Conservation (phyloP, 64 coral and sea anemone species). For the Hydrozoanthus tunicans region DNA sequence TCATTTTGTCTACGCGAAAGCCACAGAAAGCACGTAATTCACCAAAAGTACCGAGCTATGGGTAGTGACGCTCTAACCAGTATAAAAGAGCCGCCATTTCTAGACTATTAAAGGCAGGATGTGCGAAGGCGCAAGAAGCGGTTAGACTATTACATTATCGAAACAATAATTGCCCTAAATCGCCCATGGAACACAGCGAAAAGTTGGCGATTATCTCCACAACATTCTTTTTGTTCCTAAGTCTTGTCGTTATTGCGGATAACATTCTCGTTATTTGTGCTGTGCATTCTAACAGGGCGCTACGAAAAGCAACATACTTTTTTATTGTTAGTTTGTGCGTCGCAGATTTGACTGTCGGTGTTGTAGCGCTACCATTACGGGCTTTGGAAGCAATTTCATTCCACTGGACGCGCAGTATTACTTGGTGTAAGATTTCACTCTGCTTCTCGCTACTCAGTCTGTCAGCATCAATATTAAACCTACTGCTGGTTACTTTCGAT, state of each 20-base stretch:
- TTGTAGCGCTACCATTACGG: slow-evolving; percentile 52
- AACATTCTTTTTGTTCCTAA: slow-evolving; percentile 44
- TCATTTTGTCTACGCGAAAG: not conserved
- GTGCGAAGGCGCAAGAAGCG: not conserved
- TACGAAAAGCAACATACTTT: slow-evolving; percentile 58
- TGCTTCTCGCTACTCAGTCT: slow-evolving; percentile 68
- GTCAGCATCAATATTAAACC: slow-evolving; percentile 69
- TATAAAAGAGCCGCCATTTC: not conserved
- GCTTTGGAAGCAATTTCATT: slow-evolving; percentile 51
- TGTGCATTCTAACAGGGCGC: slow-evolving; percentile 52
- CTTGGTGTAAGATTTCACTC: slow-evolving; percentile 61
- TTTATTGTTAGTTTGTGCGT: slow-evolving; percentile 64
- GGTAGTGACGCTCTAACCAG: not conserved
- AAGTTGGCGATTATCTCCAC: not conserved
- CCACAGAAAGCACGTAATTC: not conserved
- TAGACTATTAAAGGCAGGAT: not conserved
- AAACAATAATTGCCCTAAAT: not conserved
- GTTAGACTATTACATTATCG: not conserved
- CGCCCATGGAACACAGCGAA: slow-evolving; percentile 1
- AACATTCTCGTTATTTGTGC: slow-evolving; percentile 55
- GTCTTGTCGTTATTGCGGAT: slow-evolving; percentile 51
- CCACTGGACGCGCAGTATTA: slow-evolving; percentile 36
- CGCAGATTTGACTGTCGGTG: slow-evolving; percentile 60
- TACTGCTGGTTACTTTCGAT: slow-evolving; percentile 58
- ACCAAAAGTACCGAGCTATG: not conserved